Percentiles rank a stretch among this genome's conserved stretches.
phyloP scores from a whole-genome alignment of 2,888 invertebrate genomes.

The Lobophora halterata region DNA sequence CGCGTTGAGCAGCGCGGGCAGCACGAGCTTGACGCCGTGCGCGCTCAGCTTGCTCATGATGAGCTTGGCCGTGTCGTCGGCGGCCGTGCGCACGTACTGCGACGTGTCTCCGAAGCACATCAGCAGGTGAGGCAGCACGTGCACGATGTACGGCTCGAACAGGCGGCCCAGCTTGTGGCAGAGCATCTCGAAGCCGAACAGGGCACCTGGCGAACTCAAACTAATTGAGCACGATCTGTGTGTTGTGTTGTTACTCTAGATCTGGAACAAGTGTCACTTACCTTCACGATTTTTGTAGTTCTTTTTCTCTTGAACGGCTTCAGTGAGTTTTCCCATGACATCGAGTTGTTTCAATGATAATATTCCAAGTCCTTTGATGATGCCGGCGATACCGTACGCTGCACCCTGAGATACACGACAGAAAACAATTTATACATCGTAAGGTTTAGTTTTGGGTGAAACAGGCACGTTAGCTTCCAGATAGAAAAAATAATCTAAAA shows the following conservation, averaged over 20 bases:
- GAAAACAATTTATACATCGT: not conserved
- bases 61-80: slow-evolving; percentile 97
- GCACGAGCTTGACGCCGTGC: slow-evolving; percentile 97
- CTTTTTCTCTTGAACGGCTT: slow-evolving; percentile 98
- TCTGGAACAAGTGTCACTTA: slow-evolving; percentile 31
- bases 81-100: slow-evolving; percentile 96
- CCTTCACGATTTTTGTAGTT: slow-evolving; percentile 96
- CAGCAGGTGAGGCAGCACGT: slow-evolving; percentile 96
- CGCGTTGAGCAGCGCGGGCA: slow-evolving; percentile 95
- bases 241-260: too few species aligned
- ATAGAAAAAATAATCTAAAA: not conserved
- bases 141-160: slow-evolving; percentile 99
- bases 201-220: slow-evolving; percentile 82
- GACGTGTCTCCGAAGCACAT: slow-evolving; percentile 97
- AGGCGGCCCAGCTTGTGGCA: slow-evolving; percentile 96
- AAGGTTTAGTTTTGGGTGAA: too few species aligned
- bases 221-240: not conserved
- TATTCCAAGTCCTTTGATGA: slow-evolving; percentile 98
- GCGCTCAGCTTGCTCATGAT: slow-evolving; percentile 97
- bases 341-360: slow-evolving; percentile 96
- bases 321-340: slow-evolving; percentile 95
- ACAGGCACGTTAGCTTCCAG: too few species aligned
- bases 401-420: slow-evolving; percentile 84
- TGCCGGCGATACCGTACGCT: slow-evolving; percentile 97
- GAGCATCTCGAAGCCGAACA: slow-evolving; percentile 98